Evolutionary conservation across 2,888 invertebrate genomes (phyloP), one percentile per base, ranked within the genome.

Genomic region (Polyommatus iphigenia): DNA sequence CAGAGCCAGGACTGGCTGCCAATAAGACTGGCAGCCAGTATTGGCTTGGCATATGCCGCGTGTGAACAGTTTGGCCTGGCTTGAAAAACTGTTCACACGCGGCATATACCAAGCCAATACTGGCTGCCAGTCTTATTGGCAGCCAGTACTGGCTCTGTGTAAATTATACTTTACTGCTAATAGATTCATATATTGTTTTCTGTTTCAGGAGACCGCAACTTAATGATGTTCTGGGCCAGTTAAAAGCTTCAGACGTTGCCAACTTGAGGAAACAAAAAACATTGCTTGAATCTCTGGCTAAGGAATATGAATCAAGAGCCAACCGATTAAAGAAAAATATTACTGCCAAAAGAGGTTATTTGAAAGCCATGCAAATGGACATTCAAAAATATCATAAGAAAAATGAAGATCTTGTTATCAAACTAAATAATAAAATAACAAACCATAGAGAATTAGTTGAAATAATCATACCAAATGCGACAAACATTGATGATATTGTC

Each of bases 331-430:
- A 91, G 82, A 92, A 89, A 81, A 88, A 84, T 76, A 80, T 94
- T 50, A 84, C 88, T 79, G 92, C 92, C 32, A 92, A 91, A 85
- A 85, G 93, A 83, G 90, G 90, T 24, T 94, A 92, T 79, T 81
- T 93, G 1, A 93, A 90, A 85, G 92, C 89, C 72, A 82, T 94
- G 79, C 90, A 91, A 83, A 85, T 92, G 85, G 94, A 94, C 80
- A 89, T 94, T 75, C 89, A 90, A 79, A 93, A 91, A 79, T 93
- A 92, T 81, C 89, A 91, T 80, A 92, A 89, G 83, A 93, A 90
- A 85, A 93, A 89, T 86, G 90, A 93, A 79, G 90, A 90, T 59
- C 83, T 89, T 18, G 83, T 90, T 15, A 79, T 82, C 54, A 90
- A 88, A 83, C 85, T 92, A n/a, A 85, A 84, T 82, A 86, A 89